Evolutionary conservation across 2,797 vertebrate genomes (phyloP), one percentile per base, ranked within the genome.

Genomic region (Acestrorhynchus altus): DNA sequence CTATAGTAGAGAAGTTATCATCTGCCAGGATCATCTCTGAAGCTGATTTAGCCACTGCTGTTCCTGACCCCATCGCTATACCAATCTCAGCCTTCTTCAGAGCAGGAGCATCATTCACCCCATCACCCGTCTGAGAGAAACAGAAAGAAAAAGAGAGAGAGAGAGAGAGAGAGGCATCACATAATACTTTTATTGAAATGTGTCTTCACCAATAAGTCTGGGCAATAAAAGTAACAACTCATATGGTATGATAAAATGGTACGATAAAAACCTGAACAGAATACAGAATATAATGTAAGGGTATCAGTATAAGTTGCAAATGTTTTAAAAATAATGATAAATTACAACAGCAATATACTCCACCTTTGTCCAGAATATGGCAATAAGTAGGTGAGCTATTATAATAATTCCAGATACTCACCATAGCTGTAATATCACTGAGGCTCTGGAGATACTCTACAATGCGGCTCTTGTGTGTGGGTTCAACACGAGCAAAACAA

Each of bases 11-110:
- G 88, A 94, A 94, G 86, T 94, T 94, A 76, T 94, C 94, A 1
- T 94, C 94, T 0, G 94, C 94, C 60, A 94, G 84, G 84, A 94
- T 94, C 94, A 94, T 94, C 87, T 94, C 94, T 0, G 94, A 93
- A 39, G 93, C 94, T 0, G 93, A 94, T 83, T 94, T 94, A 18
- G 94, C 94, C 69, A 94, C 94, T 0, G 94, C 93, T 0, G 94
- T 94, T 63, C 94, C 94, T 0, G 92, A 93, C 64, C 94, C 94
- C 94, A 94, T 94, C 0, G 94, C 93, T 8, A 94, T 94, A 65
- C 93, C 93, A 0, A 94, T 94, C 87, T 94, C 93, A 0, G 93
- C 93, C 80, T 94, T 94, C 84, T 94, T 94, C 76, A 94, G 74
- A 0, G 93, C 93, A 0, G 93, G 93, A 0, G 93, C 93, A 0